These are phyloP conservation scores for Rallus limicola DNA, from an alignment of 2,113 vertebrate genomes.

Conservation along the genomic window DNA sequence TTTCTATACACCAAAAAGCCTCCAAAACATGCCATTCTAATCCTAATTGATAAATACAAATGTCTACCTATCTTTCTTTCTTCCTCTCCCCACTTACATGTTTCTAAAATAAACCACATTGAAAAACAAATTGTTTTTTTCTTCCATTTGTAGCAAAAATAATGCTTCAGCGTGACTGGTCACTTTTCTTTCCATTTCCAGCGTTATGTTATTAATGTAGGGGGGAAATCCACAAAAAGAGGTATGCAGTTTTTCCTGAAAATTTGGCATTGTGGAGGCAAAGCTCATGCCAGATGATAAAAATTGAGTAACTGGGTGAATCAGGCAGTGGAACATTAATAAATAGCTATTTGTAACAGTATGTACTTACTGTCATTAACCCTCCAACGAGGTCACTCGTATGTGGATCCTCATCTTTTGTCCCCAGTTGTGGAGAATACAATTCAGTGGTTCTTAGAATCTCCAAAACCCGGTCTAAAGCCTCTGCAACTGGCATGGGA, in stretches of 20 bases:
- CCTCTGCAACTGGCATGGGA: conserved; percentile 91
- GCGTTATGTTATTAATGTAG: neutral
- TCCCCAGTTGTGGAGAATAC: conserved; percentile 93
- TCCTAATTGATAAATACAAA: neutral
- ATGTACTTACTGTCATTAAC: conserved; percentile 89
- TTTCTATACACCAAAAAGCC: neutral
- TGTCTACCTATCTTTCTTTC: neutral
- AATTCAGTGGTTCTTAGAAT: conserved; percentile 95
- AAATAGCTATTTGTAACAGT: neutral
- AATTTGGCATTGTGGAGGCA: neutral
- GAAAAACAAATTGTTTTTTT: neutral
- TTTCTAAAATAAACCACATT: neutral
- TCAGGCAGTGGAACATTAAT: neutral
- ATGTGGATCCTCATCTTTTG: conserved; percentile 94
- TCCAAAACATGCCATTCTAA: neutral
- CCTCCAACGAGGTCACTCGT: conserved; percentile 94
- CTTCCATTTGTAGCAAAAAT: neutral
- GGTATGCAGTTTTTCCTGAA: neutral
- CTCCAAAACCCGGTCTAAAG: conserved; percentile 94
- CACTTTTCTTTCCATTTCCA: neutral
- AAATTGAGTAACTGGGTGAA: neutral
- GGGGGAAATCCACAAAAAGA: neutral
- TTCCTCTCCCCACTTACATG: neutral
- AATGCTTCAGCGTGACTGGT: neutral
- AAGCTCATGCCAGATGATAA: neutral